Base-by-base conservation (phyloP, 2,113 vertebrate species). In the Synodontis membranacea region DNA sequence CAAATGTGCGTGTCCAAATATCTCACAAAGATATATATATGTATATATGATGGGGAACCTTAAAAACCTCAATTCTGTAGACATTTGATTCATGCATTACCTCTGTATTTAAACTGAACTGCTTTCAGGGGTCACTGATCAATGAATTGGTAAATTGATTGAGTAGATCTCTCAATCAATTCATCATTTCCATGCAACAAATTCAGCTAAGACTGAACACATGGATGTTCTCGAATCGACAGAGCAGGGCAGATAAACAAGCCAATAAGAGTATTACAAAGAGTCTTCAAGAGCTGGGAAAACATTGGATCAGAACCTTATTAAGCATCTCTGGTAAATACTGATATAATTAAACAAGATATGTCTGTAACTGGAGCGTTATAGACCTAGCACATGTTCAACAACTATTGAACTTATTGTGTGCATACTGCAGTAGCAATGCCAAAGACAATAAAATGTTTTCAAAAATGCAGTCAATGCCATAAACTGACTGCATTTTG, bases 81-180 rank as follows among this genome's bases (percentile, higher is more conserved):
- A 17, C 46, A 34, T 7, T 64, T 62, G 23, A 62, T 34, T 52
- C 7, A 62, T 70, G 44, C 60, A 50, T 34, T 46, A 70, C 34
- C 39, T 62, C 21, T 72, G 37, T 70, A n/a, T 60, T 62, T 48
- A 39, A 85, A 76, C 62, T 37, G 23, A 84, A 42, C 25, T 42
- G 66, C 37, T 82, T 54, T 76, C 56, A 66, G 14, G 4, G 56
- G 72, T 60, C 46, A 78, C 42, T 75, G 58, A 83, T 79, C 58
- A 58, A 84, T 86, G 58, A 90, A 88, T 81, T 88, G 83, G 60
- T 66, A 31, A 52, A 44, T 91, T 87, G 68, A 89, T 87, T 89
- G 84, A 87, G 90, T 92, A 80, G 37, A 89, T 86, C 87, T 80
- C 80, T 89, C 88, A 89, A 90, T 92, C 87, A 89, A 91, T 90